Conservation (phyloP, 1,140 invertebrate species). For the Musca domestica region DNA sequence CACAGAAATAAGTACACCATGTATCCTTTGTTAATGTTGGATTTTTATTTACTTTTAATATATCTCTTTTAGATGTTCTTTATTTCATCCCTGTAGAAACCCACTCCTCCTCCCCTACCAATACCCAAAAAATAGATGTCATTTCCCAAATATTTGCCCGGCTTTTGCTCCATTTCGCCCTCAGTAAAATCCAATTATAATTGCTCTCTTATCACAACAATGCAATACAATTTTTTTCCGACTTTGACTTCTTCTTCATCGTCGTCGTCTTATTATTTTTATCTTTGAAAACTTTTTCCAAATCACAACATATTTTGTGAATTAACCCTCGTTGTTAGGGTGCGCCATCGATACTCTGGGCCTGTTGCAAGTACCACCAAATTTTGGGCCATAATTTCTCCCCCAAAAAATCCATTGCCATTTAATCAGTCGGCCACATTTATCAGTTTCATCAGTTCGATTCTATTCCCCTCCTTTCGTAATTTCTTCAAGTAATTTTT, state of each 20-base stretch:
- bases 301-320: not conserved
- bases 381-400: not conserved
- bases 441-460: not conserved
- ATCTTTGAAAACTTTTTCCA: not conserved
- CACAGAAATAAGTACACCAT: not conserved
- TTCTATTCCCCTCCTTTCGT: too few species aligned
- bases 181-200: constrained; percentile 15
- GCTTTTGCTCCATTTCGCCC: too few species aligned
- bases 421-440: constrained; percentile 11
- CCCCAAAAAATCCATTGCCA: not conserved
- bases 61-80: not conserved
- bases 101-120: not conserved
- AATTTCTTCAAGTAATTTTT: too few species aligned
- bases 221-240: not conserved
- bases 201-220: constrained; percentile 15
- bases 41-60: constrained; percentile 19
- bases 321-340: not conserved
- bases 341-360: not conserved
- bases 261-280: constrained; percentile 1
- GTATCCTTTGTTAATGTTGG: not conserved
- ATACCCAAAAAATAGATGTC: not conserved
- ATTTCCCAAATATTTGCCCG: not conserved
- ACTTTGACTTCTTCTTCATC: not conserved
- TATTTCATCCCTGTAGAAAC: not conserved
- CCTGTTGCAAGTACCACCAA: not conserved